Evolutionary conservation across 2,888 invertebrate species (phyloP).

Genomic region (Cantharis nigra): DNA sequence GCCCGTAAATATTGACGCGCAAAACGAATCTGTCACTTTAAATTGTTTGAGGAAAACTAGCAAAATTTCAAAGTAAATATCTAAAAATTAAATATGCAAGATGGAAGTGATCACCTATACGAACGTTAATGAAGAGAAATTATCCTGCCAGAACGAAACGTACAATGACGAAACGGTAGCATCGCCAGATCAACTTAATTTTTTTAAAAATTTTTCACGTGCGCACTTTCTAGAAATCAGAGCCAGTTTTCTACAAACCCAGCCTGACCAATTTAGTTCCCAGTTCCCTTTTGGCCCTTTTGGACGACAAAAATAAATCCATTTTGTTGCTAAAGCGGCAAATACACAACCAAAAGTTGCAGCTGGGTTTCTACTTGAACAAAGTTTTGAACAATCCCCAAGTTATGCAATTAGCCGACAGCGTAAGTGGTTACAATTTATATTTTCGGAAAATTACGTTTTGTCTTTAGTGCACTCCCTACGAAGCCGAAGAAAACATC

Average conservation of each 20-base stretch:
- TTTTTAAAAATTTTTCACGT: background rate
- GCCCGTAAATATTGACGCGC: background rate
- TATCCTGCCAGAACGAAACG: background rate
- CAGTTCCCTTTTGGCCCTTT: constrained; percentile 20
- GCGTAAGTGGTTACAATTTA: constrained; percentile 34
- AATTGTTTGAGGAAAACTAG: background rate
- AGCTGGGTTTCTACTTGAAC: constrained; percentile 45
- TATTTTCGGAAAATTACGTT: background rate
- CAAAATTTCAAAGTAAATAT: background rate
- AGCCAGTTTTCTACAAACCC: background rate
- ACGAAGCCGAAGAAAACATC: constrained; percentile 41
- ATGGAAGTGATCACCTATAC: background rate
- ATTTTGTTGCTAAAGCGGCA: constrained; percentile 43
- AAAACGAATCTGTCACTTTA: background rate
- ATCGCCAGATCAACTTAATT: background rate
- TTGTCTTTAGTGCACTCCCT: constrained; percentile 40
- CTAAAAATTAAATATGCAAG: background rate
- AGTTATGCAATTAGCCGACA: constrained; percentile 41
- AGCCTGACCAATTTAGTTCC: background rate
- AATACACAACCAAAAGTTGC: constrained; percentile 46
- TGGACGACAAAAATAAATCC: constrained; percentile 47
- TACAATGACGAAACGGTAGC: background rate
- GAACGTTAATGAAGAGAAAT: background rate
- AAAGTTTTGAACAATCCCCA: constrained; percentile 37
- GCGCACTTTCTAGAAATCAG: background rate